A percentile compares a stretch with the other conserved stretches of the same genome.
These are phyloP conservation scores for Drosophila quadrilineata DNA, from an alignment of 1,140 invertebrate genomes.

Conservation along the genomic window DNA sequence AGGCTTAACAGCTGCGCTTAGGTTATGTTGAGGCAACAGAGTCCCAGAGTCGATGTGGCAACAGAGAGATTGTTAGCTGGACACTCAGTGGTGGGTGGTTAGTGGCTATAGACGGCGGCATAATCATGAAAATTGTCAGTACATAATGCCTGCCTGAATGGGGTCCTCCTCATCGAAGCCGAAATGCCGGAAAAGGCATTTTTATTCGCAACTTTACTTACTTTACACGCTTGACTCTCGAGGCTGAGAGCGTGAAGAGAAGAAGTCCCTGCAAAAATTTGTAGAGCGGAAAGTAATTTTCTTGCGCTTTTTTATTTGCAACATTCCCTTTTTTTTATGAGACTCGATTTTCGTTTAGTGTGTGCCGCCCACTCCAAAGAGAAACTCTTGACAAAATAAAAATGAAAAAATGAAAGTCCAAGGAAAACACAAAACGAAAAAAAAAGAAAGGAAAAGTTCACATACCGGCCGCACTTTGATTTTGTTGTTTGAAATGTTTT, in stretches of 20 bases:
- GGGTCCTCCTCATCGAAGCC: conserved; percentile 57
- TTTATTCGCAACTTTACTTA: conserved; percentile 77
- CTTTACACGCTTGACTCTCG: conserved; percentile 74
- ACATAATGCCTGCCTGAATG: conserved; percentile 79
- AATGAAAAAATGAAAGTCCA: too few species aligned
- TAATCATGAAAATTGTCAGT: conserved; percentile 79
- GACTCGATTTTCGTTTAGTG: conserved; percentile 54
- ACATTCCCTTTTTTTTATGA: conserved; percentile 61
- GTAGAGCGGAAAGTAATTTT: conserved; percentile 78
- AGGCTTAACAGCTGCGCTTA: conserved; percentile 77
- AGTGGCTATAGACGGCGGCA: too few species aligned
- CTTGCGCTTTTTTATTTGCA: conserved; percentile 69
- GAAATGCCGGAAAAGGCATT: conserved; percentile 70
- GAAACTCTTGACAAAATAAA: conserved; percentile 17
- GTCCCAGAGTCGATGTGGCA: not conserved
- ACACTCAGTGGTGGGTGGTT: conserved; percentile 46
- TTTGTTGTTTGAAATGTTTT: conserved; percentile 61
- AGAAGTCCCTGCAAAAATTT: conserved; percentile 44
- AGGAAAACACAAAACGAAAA: conserved; percentile 10
- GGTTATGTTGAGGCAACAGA: conserved; percentile 2
- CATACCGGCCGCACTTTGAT: conserved; percentile 72
- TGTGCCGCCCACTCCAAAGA: conserved; percentile 6
- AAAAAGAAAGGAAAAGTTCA: conserved; percentile 49
- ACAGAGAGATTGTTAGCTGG: conserved; percentile 30
- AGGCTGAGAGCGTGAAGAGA: not conserved